These are phyloP conservation scores for Protobothrops mucrosquamatus DNA, from an alignment of 2,113 vertebrate species.

Conservation along the genomic window DNA sequence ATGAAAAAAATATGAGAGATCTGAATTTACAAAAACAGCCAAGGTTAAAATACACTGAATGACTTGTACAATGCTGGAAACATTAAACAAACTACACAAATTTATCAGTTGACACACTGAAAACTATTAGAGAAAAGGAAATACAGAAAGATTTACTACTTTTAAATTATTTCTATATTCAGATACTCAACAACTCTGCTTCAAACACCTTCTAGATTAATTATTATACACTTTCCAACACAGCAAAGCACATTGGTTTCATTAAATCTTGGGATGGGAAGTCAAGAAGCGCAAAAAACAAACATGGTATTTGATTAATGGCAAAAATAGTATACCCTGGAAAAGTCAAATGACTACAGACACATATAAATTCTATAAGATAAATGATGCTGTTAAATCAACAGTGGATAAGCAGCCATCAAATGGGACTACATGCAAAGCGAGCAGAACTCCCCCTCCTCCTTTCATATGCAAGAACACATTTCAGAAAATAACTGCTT, in stretches of 20 bases:
- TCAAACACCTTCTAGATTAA: not conserved
- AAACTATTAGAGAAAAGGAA: not conserved
- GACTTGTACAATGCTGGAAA: not conserved
- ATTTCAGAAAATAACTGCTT: not conserved
- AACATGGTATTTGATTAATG: not conserved
- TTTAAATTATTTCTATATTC: conserved; percentile 5
- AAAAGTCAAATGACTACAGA: not conserved
- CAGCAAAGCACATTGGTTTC: not conserved
- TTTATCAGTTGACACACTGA: not conserved
- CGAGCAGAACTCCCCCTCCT: not conserved
- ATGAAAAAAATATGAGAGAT: not conserved
- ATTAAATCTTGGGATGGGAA: not conserved
- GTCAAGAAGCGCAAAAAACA: not conserved
- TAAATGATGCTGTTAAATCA: not conserved
- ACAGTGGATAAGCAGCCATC: not conserved
- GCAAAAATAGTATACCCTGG: not conserved
- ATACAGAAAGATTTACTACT: not conserved
- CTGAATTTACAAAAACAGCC: not conserved
- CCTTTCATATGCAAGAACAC: not conserved
- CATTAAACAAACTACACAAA: not conserved
- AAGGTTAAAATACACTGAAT: not conserved
- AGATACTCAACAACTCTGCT: not conserved
- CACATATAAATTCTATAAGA: not conserved
- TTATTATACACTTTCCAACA: not conserved
- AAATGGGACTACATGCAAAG: not conserved